These are phyloP conservation scores for Penaeus monodon DNA, from an alignment of 2,888 invertebrate genomes.

Conservation along the genomic window DNA sequence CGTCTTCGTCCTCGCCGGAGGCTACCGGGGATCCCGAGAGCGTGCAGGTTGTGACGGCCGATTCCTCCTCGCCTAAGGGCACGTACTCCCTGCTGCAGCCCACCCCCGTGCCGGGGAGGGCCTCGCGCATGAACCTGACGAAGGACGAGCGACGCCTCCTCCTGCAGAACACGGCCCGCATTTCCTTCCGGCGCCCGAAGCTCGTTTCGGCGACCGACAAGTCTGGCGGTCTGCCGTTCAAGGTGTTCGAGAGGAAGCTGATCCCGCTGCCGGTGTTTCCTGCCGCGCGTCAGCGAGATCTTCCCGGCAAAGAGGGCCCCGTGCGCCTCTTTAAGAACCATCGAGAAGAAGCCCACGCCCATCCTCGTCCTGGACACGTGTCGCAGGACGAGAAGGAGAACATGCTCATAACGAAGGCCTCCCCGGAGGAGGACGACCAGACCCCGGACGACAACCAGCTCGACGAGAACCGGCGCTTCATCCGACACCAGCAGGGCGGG, in stretches of 20 bases:
- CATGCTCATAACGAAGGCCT: not conserved
- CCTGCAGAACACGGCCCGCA: constrained; percentile 55
- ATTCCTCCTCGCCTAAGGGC: not conserved
- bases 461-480: constrained; percentile 28
- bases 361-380: not conserved
- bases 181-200: constrained; percentile 57
- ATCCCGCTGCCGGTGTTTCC: constrained; percentile 56
- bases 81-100: constrained; percentile 8
- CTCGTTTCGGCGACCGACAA: constrained; percentile 22
- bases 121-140: too few relatives aligned
- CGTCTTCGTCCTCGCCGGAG: not conserved
- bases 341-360: constrained; percentile 25
- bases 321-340: not conserved
- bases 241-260: constrained; percentile 45
- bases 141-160: constrained; percentile 44
- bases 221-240: constrained; percentile 13
- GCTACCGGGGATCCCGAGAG: not conserved
- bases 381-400: not conserved
- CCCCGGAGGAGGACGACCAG: not conserved
- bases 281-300: constrained; percentile 47
- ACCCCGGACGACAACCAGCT: constrained; percentile 30
- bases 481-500: constrained; percentile 34
- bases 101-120: not conserved
- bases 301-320: not conserved
- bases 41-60: not conserved